A percentile compares a stretch with the other conserved stretches of the same genome.
phyloP scores from a whole-genome alignment of 2,797 vertebrate species.

The Psittacula echo region DNA sequence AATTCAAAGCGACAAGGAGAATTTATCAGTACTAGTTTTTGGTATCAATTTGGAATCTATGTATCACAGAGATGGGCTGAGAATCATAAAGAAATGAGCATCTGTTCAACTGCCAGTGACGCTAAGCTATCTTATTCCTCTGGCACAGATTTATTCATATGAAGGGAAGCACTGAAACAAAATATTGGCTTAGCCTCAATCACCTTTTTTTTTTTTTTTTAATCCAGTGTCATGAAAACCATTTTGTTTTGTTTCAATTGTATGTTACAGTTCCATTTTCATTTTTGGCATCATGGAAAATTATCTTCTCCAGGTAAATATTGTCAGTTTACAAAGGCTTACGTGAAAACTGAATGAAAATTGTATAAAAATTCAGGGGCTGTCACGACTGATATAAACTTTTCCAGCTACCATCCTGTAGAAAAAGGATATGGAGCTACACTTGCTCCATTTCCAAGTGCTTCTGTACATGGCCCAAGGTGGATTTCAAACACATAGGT shows the following conservation, averaged over 20 bases:
- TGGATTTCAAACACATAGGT: not conserved
- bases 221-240: not conserved
- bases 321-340: not conserved
- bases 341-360: not conserved
- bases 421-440: not conserved
- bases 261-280: not conserved
- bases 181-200: slow-evolving; percentile 31
- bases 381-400: not conserved
- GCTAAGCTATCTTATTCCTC: slow-evolving; percentile 28
- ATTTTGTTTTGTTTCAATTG: not conserved
- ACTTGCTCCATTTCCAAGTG: not conserved
- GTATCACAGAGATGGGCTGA: not conserved
- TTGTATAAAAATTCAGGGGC: not conserved
- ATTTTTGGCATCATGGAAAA: not conserved
- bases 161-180: slow-evolving; percentile 29
- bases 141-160: slow-evolving; percentile 42
- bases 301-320: not conserved
- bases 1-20: not conserved
- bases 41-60: not conserved
- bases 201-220: not conserved
- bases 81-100: slow-evolving; percentile 38
- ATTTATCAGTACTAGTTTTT: not conserved
- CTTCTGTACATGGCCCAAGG: not conserved
- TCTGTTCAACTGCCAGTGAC: slow-evolving; percentile 42
- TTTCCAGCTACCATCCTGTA: not conserved